phyloP scores from a whole-genome alignment of 2,113 vertebrate genomes.

The Pleuronectes platessa region DNA sequence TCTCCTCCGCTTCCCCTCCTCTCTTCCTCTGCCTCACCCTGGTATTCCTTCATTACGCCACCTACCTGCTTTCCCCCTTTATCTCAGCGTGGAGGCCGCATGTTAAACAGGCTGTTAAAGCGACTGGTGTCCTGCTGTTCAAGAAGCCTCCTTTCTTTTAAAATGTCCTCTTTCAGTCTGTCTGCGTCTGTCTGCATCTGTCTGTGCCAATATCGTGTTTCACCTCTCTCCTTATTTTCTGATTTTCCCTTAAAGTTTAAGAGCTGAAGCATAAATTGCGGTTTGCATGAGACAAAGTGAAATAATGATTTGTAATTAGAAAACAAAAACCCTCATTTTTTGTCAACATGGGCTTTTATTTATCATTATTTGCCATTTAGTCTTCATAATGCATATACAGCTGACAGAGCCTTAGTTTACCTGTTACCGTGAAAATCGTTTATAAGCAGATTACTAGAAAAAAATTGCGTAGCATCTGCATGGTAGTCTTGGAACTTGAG shows the following conservation, averaged over 20 bases:
- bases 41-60: background rate
- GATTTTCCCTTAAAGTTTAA: background rate
- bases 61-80: background rate
- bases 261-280: background rate
- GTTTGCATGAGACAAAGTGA: background rate
- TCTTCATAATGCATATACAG: background rate
- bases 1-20: background rate
- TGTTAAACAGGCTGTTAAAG: conserved; percentile 16
- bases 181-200: background rate
- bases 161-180: background rate
- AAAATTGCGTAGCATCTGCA: too few relatives aligned
- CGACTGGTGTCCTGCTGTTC: background rate
- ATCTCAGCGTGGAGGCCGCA: background rate
- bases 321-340: background rate
- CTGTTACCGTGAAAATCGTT: too few relatives aligned
- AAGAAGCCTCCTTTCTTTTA: background rate
- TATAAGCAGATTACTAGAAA: too few relatives aligned
- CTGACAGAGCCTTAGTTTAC: too few relatives aligned
- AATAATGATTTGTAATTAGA: background rate
- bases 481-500: too few relatives aligned
- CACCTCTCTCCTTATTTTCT: background rate
- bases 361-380: background rate
- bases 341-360: too few relatives aligned
- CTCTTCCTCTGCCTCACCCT: background rate
- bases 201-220: background rate